Evolutionary conservation across 2,888 invertebrate species (phyloP).

Genomic region (Cephus pulcher): DNA sequence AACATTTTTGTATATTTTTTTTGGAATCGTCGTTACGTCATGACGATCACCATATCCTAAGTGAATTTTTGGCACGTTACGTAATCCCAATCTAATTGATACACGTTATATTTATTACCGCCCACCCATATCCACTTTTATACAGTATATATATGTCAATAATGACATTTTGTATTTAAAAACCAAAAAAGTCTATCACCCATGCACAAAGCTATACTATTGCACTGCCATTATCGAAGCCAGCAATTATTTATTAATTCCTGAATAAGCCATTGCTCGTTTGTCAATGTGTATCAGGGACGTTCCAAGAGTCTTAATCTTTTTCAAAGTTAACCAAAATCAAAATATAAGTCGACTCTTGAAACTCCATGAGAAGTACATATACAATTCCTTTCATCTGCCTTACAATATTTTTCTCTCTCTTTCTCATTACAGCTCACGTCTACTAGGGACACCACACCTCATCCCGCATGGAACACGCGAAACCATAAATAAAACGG

Average conservation of each 20-base stretch:
- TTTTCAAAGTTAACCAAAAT: too few relatives aligned
- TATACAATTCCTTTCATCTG: neutral
- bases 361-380: neutral
- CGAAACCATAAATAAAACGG: slow-evolving; percentile 39
- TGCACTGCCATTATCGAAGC: neutral
- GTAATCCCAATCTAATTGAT: neutral
- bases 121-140: neutral
- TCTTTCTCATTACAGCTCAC: slow-evolving; percentile 56
- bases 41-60: neutral
- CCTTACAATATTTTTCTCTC: slow-evolving; percentile 21
- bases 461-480: slow-evolving; percentile 46
- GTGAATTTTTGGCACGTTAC: neutral
- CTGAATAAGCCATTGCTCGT: neutral
- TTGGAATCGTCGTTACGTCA: neutral
- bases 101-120: neutral
- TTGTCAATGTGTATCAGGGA: neutral
- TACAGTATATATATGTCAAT: neutral
- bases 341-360: neutral
- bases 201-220: neutral
- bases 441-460: slow-evolving; percentile 55
- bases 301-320: neutral
- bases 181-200: neutral
- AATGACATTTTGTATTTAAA: neutral
- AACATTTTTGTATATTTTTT: neutral
- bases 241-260: neutral